Evolutionary conservation across 2,113 vertebrate species (phyloP).

Genomic region (Aegithalos caudatus): DNA sequence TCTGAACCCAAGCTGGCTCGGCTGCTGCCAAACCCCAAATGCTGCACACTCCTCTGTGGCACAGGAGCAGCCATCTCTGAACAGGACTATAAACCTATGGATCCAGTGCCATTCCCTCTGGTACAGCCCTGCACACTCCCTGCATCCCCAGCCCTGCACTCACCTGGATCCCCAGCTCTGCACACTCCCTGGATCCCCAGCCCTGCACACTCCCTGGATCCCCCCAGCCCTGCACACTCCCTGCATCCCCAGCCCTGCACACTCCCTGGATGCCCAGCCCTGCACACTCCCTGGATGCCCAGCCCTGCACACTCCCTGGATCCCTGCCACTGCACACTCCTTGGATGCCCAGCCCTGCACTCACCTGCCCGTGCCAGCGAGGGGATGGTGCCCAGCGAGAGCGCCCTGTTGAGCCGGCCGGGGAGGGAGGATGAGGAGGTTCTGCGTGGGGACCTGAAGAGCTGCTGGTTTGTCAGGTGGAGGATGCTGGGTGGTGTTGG

Average conservation of each 20-base stretch:
- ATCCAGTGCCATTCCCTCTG: rapidly evolving
- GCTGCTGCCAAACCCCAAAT: background rate
- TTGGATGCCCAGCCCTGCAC: slow-evolving; percentile 61
- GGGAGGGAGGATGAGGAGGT: slow-evolving; percentile 86
- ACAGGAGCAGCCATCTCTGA: background rate
- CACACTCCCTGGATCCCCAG: background rate
- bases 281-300: background rate
- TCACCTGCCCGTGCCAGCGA: slow-evolving; percentile 85
- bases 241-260: background rate
- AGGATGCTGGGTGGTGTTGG: slow-evolving; percentile 84
- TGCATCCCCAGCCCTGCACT: background rate
- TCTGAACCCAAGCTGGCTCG: background rate
- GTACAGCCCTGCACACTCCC: background rate
- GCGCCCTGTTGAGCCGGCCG: slow-evolving; percentile 86
- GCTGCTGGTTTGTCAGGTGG: slow-evolving; percentile 80
- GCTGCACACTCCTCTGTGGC: background rate
- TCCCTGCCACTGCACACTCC: background rate
- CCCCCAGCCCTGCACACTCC: slow-evolving; percentile 44
- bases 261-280: no score
- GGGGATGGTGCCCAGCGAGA: slow-evolving; percentile 90
- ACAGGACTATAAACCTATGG: rapidly evolving
- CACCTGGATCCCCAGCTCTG: no score
- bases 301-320: background rate
- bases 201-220: no score
- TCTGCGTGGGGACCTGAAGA: slow-evolving; percentile 76